Evolutionary conservation across 2,113 vertebrate species (phyloP), one percentile per base, ranked within the genome.

Genomic region (Tor tambroides): DNA sequence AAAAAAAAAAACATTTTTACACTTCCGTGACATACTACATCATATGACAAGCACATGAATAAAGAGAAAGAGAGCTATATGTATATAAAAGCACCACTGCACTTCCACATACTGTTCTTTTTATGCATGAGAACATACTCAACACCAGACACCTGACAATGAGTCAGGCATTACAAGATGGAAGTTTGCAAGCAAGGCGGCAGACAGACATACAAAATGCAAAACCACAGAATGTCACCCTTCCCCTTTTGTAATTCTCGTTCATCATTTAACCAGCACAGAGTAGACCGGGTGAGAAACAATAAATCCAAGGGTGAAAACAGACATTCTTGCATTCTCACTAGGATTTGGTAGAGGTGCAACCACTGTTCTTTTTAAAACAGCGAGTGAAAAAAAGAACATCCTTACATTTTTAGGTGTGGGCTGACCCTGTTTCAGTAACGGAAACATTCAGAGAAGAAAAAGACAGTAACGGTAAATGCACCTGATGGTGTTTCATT

Each of bases 121-220:
- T 23, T 30, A 35, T 38, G 5, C 54, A 35, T 80, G 54, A 61
- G 78, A 80, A 80, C 54, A 35, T 59, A 38, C 32, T 11, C 2
- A 35, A 80, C 30, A 80, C 8, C 12, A 46, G n/a, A 46, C 35
- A 81, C 12, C 4, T 63, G n/a, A 81, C 56, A 28, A 38, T 81
- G 59, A 28, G 59, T 41, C 59, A 63, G 23, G 2, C 8, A 0
- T 65, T 41, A 63, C 6, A 81, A 61, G 32, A 17, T 32, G 30
- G 6, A 41, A 6, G 54, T 63, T 7, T 41, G 32, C 51, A 80
- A 38, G 38, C 7, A 38, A 35, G 6, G 28, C 14, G 28, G 1
- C 49, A 43, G 80, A 15, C 79, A 80, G 32, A 59, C 77, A 79
- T 17, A 35, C 56, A 26, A 67, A 67, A 78, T 26, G 32, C 46